Percentiles rank a stretch among this genome's conserved stretches.
Evolutionary conservation across 2,797 vertebrate genomes (phyloP).

Genomic region (Merluccius polli): DNA sequence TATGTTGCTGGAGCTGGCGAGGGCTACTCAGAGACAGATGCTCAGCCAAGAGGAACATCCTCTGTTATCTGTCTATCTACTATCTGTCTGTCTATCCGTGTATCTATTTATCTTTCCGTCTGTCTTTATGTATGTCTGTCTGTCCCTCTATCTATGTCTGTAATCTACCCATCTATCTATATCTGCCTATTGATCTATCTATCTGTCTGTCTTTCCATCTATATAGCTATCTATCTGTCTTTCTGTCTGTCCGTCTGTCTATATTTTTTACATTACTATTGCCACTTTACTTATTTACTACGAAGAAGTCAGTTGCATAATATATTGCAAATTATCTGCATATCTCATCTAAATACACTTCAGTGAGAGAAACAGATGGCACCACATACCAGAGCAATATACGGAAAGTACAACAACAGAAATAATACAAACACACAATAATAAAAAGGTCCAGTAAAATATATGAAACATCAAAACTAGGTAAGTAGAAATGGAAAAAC

Average conservation of each 20-base stretch:
- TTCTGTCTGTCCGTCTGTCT: not conserved
- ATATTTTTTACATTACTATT: not conserved
- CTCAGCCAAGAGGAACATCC: slow-evolving; percentile 48
- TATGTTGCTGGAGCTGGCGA: slow-evolving; percentile 46
- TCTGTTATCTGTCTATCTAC: slow-evolving; percentile 21
- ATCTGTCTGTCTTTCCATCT: too few species aligned
- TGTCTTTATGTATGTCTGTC: not conserved
- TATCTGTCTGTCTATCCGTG: slow-evolving; percentile 3
- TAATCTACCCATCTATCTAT: not conserved
- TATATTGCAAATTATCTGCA: not conserved
- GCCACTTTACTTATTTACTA: not conserved
- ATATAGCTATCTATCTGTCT: not conserved
- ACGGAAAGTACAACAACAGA: not conserved
- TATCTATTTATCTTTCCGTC: not conserved
- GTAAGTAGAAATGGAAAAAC: not conserved
- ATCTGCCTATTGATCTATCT: not conserved
- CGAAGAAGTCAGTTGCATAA: not conserved
- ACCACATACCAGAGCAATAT: not conserved
- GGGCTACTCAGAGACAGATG: slow-evolving; percentile 55
- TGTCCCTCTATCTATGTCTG: not conserved
- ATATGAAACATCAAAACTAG: not conserved
- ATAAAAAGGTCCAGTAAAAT: slow-evolving; percentile 2
- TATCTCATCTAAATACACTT: not conserved
- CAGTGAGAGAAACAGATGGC: not conserved
- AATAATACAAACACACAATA: too few species aligned